A percentile compares a stretch with the other conserved stretches of the same genome.
Evolutionary conservation across 2,888 invertebrate genomes (phyloP).

Genomic region (Xylota segnis): DNA sequence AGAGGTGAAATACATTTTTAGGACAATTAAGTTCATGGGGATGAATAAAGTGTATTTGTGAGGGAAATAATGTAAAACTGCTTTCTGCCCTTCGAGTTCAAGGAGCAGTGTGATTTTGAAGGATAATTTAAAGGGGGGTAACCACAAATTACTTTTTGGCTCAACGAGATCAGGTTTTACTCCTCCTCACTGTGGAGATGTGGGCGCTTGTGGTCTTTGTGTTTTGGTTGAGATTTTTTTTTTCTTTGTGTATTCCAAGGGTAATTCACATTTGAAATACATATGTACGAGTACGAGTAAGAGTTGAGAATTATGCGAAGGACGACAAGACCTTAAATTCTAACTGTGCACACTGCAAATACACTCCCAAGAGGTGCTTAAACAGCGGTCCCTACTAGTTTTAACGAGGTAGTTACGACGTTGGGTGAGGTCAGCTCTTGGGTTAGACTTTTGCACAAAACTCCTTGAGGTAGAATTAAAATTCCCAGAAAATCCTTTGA

Average conservation of each 20-base stretch:
- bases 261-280: neutral
- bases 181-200: neutral
- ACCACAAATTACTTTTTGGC: conserved; percentile 55
- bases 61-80: conserved; percentile 5
- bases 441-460: neutral
- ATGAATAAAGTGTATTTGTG: conserved; percentile 23
- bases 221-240: conserved; percentile 11
- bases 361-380: no score
- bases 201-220: conserved; percentile 1
- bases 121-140: conserved; percentile 24
- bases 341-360: no score
- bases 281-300: neutral
- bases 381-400: no score
- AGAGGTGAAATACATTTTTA: conserved; percentile 29
- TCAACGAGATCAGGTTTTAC: conserved; percentile 32
- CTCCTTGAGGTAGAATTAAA: neutral
- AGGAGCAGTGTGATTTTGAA: conserved; percentile 51
- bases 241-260: neutral
- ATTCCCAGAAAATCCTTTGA: conserved; percentile 41
- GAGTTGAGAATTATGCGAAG: no score
- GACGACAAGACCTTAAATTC: no score
- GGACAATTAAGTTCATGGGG: conserved; percentile 50
- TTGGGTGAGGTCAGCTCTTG: neutral
- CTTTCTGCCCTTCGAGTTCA: conserved; percentile 28
- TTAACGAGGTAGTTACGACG: no score